Conservation (phyloP, 1,140 invertebrate genomes). For the Diabrotica virgifera region DNA sequence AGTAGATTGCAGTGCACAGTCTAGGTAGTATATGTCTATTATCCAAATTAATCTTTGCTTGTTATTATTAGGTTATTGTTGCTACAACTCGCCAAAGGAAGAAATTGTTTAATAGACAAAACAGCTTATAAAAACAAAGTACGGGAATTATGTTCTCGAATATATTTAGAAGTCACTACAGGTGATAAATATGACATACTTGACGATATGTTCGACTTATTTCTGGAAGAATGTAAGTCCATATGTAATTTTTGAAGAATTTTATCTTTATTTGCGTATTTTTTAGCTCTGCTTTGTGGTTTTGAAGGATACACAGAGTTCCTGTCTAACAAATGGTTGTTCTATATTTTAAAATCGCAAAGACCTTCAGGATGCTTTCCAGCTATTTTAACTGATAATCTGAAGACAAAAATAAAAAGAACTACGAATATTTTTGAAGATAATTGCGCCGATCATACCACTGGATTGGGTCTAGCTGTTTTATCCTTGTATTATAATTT, state of each 20-base stretch:
- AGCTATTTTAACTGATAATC: constrained; percentile 14
- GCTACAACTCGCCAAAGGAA: constrained; percentile 28
- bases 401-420: constrained; percentile 25
- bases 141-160: constrained; percentile 25
- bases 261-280: not conserved
- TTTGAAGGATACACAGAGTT: constrained; percentile 38
- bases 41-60: not conserved
- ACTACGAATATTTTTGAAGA: constrained; percentile 31
- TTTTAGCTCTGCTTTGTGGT: constrained; percentile 38
- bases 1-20: no score
- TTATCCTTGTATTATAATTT: constrained; percentile 33
- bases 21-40: no score
- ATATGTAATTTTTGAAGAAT: no score
- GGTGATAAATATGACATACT: constrained; percentile 18
- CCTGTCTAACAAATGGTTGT: constrained; percentile 30
- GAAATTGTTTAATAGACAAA: constrained; percentile 28
- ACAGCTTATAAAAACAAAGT: constrained; percentile 16
- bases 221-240: constrained; percentile 37
- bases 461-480: constrained; percentile 36
- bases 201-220: constrained; percentile 35
- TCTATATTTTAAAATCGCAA: constrained; percentile 33
- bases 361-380: constrained; percentile 35
- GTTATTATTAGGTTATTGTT: constrained; percentile 31
- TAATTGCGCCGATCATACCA: constrained; percentile 41
- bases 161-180: constrained; percentile 28